These are phyloP conservation scores for Florisuga fusca DNA, from an alignment of 2,797 vertebrate genomes.

Conservation along the genomic window DNA sequence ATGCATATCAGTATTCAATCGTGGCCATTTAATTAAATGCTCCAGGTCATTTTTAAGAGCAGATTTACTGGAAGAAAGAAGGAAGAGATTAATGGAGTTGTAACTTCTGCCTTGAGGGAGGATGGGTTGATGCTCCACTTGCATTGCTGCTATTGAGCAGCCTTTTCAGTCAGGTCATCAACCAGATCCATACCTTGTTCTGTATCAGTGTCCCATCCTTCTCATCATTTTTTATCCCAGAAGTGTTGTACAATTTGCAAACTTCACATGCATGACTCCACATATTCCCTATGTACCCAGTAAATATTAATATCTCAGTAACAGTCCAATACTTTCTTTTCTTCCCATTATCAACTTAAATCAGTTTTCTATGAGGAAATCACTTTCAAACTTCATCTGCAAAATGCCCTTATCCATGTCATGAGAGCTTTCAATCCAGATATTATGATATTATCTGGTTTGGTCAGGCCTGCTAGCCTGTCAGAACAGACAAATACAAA, in stretches of 20 bases:
- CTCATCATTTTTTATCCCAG: background rate
- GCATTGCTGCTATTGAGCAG: background rate
- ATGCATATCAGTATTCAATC: background rate
- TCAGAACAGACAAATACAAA: background rate
- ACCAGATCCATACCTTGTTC: background rate
- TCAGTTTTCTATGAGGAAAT: background rate
- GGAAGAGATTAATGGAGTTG: background rate
- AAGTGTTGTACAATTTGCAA: background rate
- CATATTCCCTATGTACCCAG: background rate
- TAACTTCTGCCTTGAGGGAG: background rate
- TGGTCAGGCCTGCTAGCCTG: background rate
- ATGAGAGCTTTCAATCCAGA: background rate
- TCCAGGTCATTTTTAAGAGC: background rate
- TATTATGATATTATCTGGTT: background rate
- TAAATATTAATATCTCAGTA: background rate
- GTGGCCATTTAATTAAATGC: slow-evolving; percentile 17
- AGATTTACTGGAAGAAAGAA: background rate
- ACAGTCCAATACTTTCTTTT: background rate
- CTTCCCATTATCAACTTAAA: background rate
- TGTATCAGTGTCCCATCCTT: background rate
- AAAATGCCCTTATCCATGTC: background rate
- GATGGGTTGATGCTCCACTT: background rate
- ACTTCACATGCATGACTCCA: background rate
- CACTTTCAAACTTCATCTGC: background rate
- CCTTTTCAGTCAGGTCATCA: background rate